Evolutionary conservation across 2,113 vertebrate genomes (phyloP).

Genomic region (Trichechus manatus): DNA sequence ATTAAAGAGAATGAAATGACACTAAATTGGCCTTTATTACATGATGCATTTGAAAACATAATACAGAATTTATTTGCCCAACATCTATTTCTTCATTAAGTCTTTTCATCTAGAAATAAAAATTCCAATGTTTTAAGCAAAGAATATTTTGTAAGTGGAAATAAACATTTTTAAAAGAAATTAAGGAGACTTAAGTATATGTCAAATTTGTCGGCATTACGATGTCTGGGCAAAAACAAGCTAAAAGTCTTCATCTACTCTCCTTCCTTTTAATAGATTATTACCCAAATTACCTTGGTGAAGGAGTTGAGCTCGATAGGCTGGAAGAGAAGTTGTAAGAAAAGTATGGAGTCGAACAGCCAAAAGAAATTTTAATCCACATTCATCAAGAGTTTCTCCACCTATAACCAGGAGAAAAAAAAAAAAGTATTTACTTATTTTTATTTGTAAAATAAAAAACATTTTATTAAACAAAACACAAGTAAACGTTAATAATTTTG

Average conservation of each 20-base stretch:
- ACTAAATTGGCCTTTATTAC: slow-evolving; percentile 16
- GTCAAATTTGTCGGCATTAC: slow-evolving; percentile 1
- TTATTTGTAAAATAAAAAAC: neutral
- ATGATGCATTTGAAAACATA: neutral
- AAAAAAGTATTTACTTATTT: slow-evolving; percentile 22
- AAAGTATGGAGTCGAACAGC: slow-evolving; percentile 97
- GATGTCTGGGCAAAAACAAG: neutral
- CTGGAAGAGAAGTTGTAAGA: slow-evolving; percentile 95
- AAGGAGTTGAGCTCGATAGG: slow-evolving; percentile 93
- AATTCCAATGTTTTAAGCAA: neutral
- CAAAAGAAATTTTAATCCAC: slow-evolving; percentile 97
- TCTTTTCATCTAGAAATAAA: slow-evolving; percentile 20
- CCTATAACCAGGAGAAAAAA: slow-evolving; percentile 85
- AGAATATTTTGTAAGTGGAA: neutral
- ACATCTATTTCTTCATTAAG: slow-evolving; percentile 15
- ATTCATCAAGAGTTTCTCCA: slow-evolving; percentile 98
- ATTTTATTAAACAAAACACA: slow-evolving; percentile 8
- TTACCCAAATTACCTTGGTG: slow-evolving; percentile 91
- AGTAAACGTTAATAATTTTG: neutral
- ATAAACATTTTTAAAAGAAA: slow-evolving; percentile 31
- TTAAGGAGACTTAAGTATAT: neutral
- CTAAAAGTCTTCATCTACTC: neutral
- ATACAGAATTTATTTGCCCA: neutral
- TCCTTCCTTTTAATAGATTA: neutral
- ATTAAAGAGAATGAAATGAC: slow-evolving; percentile 38